phyloP scores from a whole-genome alignment of 2,888 invertebrate species.

The Dryadula phaetusa region DNA sequence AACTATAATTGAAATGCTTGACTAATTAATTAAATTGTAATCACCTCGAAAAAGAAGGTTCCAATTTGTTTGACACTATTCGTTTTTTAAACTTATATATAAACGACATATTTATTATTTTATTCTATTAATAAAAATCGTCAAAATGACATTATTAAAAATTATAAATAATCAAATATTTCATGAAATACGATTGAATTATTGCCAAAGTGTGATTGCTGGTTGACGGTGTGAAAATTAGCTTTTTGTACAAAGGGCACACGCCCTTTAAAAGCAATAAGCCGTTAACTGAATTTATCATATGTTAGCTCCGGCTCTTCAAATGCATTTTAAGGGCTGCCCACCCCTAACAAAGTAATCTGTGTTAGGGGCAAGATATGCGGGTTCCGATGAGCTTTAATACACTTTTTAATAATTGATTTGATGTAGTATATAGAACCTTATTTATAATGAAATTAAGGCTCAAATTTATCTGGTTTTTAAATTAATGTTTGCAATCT shows the following conservation, averaged over 20 bases:
- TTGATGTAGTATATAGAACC: slow-evolving; percentile 46
- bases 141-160: neutral
- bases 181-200: slow-evolving; percentile 1
- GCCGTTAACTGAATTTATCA: slow-evolving; percentile 52
- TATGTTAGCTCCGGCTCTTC: slow-evolving; percentile 52
- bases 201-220: slow-evolving; percentile 12
- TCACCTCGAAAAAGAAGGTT: neutral
- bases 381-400: slow-evolving; percentile 64
- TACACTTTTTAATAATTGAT: slow-evolving; percentile 53
- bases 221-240: slow-evolving; percentile 32
- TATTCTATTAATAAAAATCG: neutral
- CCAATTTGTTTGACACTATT: neutral
- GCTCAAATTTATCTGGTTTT: slow-evolving; percentile 39
- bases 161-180: neutral
- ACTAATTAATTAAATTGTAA: slow-evolving; percentile 21
- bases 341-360: slow-evolving; percentile 64
- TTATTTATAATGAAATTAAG: slow-evolving; percentile 38
- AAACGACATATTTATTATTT: neutral
- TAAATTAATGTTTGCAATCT: slow-evolving; percentile 63
- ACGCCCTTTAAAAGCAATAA: slow-evolving; percentile 35
- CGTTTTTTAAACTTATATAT: neutral
- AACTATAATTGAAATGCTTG: slow-evolving; percentile 3
- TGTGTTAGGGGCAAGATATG: slow-evolving; percentile 68
- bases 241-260: slow-evolving; percentile 31
- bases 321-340: slow-evolving; percentile 60